A percentile compares a stretch with the other conserved stretches of the same genome.
Conservation (phyloP, 64 coral and sea anemone genomes). For the Stichodactyla helianthus region DNA sequence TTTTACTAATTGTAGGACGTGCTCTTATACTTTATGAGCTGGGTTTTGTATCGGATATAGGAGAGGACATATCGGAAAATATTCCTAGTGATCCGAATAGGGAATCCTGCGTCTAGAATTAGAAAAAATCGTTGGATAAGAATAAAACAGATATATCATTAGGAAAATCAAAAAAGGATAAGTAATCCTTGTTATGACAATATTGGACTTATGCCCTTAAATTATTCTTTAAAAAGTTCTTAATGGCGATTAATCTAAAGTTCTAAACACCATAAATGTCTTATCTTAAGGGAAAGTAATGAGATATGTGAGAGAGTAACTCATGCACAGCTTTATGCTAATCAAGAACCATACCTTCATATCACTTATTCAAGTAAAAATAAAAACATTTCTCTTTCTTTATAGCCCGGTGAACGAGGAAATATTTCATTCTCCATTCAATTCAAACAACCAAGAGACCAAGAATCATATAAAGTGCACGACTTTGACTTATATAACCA, state of each 20-base stretch:
- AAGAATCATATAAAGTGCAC: no score
- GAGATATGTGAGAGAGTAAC: no score
- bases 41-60: neutral
- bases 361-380: no score
- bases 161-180: neutral
- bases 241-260: neutral
- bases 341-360: no score
- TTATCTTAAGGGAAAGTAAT: no score
- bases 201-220: neutral
- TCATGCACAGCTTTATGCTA: no score
- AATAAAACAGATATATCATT: neutral
- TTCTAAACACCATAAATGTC: neutral
- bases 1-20: slow-evolving; percentile 63
- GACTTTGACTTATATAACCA: no score
- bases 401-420: no score
- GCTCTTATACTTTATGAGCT: slow-evolving; percentile 52
- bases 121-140: neutral
- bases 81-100: slow-evolving; percentile 47
- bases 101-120: slow-evolving; percentile 69
- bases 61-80: slow-evolving; percentile 36
- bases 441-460: no score
- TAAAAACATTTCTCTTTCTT: no score
- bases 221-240: neutral
- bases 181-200: neutral
- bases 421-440: no score